Percentiles rank a stretch among this genome's conserved stretches.
Conservation (phyloP, 2,888 invertebrate species). For the Temnothorax rugatulus region DNA sequence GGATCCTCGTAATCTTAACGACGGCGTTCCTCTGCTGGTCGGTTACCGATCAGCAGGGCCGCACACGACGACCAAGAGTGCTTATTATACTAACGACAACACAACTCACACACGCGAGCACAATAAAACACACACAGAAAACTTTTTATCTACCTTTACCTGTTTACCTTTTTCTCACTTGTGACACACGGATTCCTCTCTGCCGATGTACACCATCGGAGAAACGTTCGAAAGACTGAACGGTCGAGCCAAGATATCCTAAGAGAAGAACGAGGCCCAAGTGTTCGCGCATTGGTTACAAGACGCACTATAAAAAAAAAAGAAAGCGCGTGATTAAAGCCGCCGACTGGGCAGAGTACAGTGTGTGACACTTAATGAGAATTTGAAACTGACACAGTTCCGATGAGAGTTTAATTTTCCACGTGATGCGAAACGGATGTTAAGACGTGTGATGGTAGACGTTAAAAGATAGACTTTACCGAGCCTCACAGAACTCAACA, state of each 20-base stretch:
- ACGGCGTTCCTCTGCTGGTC: conserved; percentile 18
- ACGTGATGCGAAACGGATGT: not conserved
- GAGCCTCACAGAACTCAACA: not conserved
- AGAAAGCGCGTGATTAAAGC: conserved; percentile 14
- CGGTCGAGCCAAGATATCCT: conserved; percentile 49
- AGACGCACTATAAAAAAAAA: conserved; percentile 64
- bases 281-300: conserved; percentile 72
- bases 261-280: conserved; percentile 27
- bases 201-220: conserved; percentile 28
- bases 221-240: conserved; percentile 53
- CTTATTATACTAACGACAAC: conserved; percentile 46
- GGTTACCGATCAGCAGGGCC: not conserved
- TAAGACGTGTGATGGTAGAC: not conserved
- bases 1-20: conserved; percentile 59
- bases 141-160: conserved; percentile 53
- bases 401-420: not conserved
- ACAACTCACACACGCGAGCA: conserved; percentile 34
- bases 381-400: conserved; percentile 4
- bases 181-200: conserved; percentile 11
- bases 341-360: conserved; percentile 33
- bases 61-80: conserved; percentile 48
- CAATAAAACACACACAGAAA: conserved; percentile 46
- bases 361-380: conserved; percentile 11
- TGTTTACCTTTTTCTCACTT: conserved; percentile 40
- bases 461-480: not conserved